phyloP scores from a whole-genome alignment of 2,888 invertebrate species.

The Drosophila kokeensis region DNA sequence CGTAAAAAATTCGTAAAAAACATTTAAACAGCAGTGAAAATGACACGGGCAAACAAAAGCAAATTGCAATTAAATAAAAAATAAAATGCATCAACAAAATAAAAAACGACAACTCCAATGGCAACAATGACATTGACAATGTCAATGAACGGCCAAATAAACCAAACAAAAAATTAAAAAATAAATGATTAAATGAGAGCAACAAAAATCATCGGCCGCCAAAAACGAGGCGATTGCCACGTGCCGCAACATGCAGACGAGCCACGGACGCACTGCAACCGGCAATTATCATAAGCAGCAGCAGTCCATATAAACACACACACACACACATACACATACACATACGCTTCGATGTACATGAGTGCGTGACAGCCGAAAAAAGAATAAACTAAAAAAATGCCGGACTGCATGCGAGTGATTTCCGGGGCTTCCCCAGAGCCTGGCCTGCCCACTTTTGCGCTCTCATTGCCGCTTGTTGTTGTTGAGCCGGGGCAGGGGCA shows the following conservation, averaged over 20 bases:
- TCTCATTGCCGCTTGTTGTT: conserved; percentile 6
- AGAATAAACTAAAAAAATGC: conserved; percentile 69
- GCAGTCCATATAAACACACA: conserved; percentile 55
- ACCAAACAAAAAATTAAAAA: conserved; percentile 19
- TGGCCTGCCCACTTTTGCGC: conserved; percentile 48
- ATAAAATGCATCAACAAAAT: conserved; percentile 44
- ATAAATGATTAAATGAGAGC: conserved; percentile 25
- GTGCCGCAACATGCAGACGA: conserved; percentile 55
- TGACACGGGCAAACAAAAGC: conserved; percentile 62
- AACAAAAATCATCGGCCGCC: conserved; percentile 47
- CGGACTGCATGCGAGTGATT: conserved; percentile 36
- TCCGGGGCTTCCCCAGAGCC: conserved; percentile 27
- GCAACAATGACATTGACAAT: conserved; percentile 81
- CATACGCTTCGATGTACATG: conserved; percentile 4
- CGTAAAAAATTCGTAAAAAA: conserved; percentile 41
- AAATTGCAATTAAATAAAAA: conserved; percentile 77
- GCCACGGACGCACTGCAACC: conserved; percentile 64
- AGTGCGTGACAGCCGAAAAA: conserved; percentile 63
- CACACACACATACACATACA: background rate
- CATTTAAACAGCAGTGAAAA: conserved; percentile 64
- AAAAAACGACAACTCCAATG: conserved; percentile 58
- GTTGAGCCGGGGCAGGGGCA: conserved; percentile 15
- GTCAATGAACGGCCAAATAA: conserved; percentile 76
- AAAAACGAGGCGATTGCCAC: conserved; percentile 57
- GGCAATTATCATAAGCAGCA: conserved; percentile 81